These are phyloP conservation scores for Leucophenga maculata DNA, from an alignment of 2,888 invertebrate genomes.

Conservation along the genomic window DNA sequence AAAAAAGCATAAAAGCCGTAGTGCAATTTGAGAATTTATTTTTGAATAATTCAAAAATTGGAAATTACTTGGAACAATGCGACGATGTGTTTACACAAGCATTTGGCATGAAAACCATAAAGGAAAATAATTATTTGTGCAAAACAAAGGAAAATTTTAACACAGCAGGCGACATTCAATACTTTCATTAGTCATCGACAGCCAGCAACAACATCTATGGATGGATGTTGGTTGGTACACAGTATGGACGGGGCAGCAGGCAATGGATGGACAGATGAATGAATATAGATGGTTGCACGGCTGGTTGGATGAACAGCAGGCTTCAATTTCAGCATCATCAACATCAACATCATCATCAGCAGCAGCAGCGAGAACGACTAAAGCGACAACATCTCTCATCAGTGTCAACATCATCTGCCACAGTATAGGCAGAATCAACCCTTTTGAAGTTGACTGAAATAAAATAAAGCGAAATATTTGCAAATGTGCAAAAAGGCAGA, in stretches of 20 bases:
- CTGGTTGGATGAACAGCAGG: background rate
- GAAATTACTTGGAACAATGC: background rate
- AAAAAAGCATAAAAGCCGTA: too few relatives aligned
- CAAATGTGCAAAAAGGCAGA: slow-evolving; percentile 16
- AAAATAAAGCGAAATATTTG: slow-evolving; percentile 13
- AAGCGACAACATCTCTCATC: background rate
- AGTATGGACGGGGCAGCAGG: too few relatives aligned
- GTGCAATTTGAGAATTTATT: background rate
- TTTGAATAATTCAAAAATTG: background rate
- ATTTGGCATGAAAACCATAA: background rate
- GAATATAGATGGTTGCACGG: too few relatives aligned
- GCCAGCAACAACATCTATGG: too few relatives aligned
- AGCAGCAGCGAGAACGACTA: background rate
- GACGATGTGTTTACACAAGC: background rate
- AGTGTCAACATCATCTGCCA: slow-evolving; percentile 2
- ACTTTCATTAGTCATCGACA: slow-evolving; percentile 22
- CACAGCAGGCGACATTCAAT: slow-evolving; percentile 19
- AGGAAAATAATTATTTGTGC: slow-evolving; percentile 17
- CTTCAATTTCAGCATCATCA: slow-evolving; percentile 23
- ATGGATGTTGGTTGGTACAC: too few relatives aligned
- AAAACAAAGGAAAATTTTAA: slow-evolving; percentile 7
- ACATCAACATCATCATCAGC: background rate
- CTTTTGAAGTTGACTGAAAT: too few relatives aligned
- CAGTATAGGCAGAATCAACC: too few relatives aligned
- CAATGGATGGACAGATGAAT: too few relatives aligned